Evolutionary conservation across 2,113 vertebrate species (phyloP).

Genomic region (Theristicus caerulescens): DNA sequence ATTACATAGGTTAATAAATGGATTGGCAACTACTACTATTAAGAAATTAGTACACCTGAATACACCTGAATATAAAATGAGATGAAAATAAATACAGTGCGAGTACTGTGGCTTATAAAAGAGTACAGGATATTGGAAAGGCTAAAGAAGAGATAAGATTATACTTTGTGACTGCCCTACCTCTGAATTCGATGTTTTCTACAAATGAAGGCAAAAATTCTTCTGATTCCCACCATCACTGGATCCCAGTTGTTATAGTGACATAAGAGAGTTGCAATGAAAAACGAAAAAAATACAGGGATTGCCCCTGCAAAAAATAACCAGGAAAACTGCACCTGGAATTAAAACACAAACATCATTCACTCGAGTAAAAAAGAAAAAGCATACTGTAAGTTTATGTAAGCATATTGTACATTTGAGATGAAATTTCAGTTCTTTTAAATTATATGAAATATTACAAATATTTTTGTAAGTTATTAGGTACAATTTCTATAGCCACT

Average conservation of each 20-base stretch:
- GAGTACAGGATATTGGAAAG: background rate
- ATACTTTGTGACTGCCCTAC: slow-evolving; percentile 57
- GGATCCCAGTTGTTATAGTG: slow-evolving; percentile 99
- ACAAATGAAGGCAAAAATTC: slow-evolving; percentile 91
- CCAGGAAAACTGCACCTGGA: slow-evolving; percentile 94
- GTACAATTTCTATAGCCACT: background rate
- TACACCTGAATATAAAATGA: background rate
- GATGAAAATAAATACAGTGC: background rate
- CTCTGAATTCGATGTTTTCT: slow-evolving; percentile 91
- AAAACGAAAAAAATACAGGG: slow-evolving; percentile 94
- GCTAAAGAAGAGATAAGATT: background rate
- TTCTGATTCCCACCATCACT: slow-evolving; percentile 91
- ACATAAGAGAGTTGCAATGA: slow-evolving; percentile 88
- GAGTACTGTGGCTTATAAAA: background rate
- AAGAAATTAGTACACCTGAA: background rate
- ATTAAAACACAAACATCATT: slow-evolving; percentile 39
- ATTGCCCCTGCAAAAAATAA: slow-evolving; percentile 92
- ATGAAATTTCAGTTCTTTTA: background rate
- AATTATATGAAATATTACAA: background rate
- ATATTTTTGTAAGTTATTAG: background rate
- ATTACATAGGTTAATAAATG: background rate
- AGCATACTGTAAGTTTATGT: background rate
- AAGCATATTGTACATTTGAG: background rate
- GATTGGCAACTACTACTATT: background rate
- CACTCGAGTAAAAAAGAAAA: background rate